These are phyloP conservation scores for Papilio aristodemus DNA, from an alignment of 1,140 invertebrate genomes.

Conservation along the genomic window DNA sequence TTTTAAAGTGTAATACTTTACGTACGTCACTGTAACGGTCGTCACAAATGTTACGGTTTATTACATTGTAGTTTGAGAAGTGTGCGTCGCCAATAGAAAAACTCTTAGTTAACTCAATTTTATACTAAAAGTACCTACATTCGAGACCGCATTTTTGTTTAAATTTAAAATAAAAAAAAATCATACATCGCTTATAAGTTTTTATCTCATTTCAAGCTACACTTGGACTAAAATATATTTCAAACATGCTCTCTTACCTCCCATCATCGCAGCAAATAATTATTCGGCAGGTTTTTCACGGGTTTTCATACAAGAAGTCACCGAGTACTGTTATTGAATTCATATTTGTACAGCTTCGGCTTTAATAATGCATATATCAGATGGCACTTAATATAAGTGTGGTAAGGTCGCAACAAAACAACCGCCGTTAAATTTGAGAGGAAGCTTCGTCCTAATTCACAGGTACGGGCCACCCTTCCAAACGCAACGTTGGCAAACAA, in stretches of 20 bases:
- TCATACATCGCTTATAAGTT: no score
- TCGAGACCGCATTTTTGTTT: slow-evolving; percentile 1
- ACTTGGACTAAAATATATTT: no score
- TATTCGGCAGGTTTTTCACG: background rate
- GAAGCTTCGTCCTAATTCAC: slow-evolving; percentile 19
- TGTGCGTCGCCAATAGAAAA: background rate
- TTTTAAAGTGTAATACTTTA: background rate
- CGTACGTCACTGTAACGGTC: slow-evolving; percentile 4
- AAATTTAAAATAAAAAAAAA: no score
- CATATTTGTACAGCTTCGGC: slow-evolving; percentile 13
- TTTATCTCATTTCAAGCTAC: no score
- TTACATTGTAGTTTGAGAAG: background rate
- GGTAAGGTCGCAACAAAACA: slow-evolving; percentile 18
- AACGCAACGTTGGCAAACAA: slow-evolving; percentile 26
- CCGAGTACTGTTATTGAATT: background rate
- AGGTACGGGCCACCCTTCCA: slow-evolving; percentile 16
- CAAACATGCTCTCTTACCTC: no score
- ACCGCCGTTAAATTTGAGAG: slow-evolving; percentile 19
- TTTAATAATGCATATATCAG: slow-evolving; percentile 18
- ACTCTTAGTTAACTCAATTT: slow-evolving; percentile 6
- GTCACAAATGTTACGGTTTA: slow-evolving; percentile 5
- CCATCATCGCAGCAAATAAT: no score
- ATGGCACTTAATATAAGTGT: slow-evolving; percentile 21
- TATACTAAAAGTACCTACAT: background rate
- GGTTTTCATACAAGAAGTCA: background rate